Base-by-base conservation (phyloP, 2,888 invertebrate genomes). In the Stegophylla sp. region DNA sequence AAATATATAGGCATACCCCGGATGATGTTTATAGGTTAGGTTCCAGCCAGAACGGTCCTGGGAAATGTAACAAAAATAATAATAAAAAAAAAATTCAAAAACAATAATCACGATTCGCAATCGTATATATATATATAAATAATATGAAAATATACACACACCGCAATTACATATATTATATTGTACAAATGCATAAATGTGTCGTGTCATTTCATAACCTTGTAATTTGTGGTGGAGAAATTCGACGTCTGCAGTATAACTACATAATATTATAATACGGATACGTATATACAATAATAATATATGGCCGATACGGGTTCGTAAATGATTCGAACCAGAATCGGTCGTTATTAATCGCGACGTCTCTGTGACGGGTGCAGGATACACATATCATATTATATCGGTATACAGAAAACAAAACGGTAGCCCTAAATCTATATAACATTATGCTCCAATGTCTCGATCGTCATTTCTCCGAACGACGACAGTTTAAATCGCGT, bases 401-500 rank as follows among this genome's bases (percentile, higher is more conserved):
- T n/a, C n/a, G n/a, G 34, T 5, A 34, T 12, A 23, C 2, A 15
- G 10, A 28, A 69, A 48, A 69, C 26, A n/a, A 69, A 69, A 51
- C n/a, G 13, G 67, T 69, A 48, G 28, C n/a, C 67, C 3, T 48
- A n/a, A n/a, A n/a, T n/a, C 3, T 34, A 34, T 34, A 34, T 34
- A 7, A 34, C 1, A 0, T 1, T 20, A 1, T 0, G 1, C 7
- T 7, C 7, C 12, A 3, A 26, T 17, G 26, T 45, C 45, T 67
- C 17, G 1, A 0, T 12, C 45, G 20, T 10, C 9, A n/a, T 48
- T 67, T 67, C 45, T 48, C 48, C 26, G 26, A 67, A 67, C 48
- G 26, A 45, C 12, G 67, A 48, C 67, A 48, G n/a, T 67, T 67
- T 28, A 67, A 48, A 48, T 67, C 7, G n/a, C 48, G n/a, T 28